A percentile compares a stretch with the other conserved stretches of the same genome.
Evolutionary conservation across 2,113 vertebrate species (phyloP).

Genomic region (Thamnophis sirtalis): DNA sequence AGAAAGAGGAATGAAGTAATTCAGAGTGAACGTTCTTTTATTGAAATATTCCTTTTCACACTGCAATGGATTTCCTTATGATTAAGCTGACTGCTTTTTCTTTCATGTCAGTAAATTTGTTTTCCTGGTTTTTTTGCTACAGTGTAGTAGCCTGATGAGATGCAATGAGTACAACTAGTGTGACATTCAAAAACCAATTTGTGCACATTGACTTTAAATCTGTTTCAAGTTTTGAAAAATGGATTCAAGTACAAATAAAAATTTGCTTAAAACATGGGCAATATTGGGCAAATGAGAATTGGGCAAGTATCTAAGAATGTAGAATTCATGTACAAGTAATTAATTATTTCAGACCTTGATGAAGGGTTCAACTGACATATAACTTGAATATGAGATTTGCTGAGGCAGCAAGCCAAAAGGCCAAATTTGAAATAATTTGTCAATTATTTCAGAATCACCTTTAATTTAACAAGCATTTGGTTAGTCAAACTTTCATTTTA

Average conservation of each 20-base stretch:
- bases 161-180: too few species aligned
- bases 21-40: background rate
- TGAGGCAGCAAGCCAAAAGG: conserved; percentile 48
- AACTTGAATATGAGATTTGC: conserved; percentile 42
- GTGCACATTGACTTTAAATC: background rate
- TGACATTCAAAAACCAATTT: too few species aligned
- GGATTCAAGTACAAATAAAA: background rate
- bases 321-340: conserved; percentile 39
- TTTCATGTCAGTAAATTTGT: background rate
- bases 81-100: background rate
- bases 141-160: too few species aligned
- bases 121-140: background rate
- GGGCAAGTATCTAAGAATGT: background rate
- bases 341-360: conserved; percentile 48
- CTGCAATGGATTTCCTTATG: background rate
- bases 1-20: background rate
- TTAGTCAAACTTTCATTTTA: background rate
- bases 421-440: conserved; percentile 55
- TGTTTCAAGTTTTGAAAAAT: background rate
- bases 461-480: conserved; percentile 9
- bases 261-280: background rate
- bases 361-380: conserved; percentile 52
- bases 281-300: too few species aligned
- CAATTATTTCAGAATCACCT: conserved; percentile 27
- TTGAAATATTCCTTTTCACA: background rate